Evolutionary conservation across 2,113 vertebrate genomes (phyloP).

Genomic region (Opisthocomus hoazin): DNA sequence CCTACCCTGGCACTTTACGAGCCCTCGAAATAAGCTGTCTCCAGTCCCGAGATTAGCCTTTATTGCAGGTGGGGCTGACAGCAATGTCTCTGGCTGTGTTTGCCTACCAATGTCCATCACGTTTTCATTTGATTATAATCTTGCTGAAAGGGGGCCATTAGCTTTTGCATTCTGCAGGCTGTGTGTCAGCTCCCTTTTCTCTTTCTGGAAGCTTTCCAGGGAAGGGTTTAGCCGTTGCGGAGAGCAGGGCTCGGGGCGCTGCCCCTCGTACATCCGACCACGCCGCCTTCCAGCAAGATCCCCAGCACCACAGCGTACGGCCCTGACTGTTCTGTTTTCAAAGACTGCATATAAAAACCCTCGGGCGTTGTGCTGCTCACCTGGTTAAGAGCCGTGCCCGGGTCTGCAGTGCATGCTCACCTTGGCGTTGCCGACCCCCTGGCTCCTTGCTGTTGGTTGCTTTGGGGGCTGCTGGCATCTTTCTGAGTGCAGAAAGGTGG

Average conservation of each 20-base stretch:
- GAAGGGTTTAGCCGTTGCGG: neutral
- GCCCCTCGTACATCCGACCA: neutral
- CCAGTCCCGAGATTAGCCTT: neutral
- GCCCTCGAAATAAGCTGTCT: neutral
- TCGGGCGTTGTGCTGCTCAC: fast-evolving
- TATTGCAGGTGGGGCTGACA: neutral
- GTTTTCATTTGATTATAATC: neutral
- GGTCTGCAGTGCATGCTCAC: fast-evolving
- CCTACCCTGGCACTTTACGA: neutral
- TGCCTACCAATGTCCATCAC: neutral
- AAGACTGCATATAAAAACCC: neutral
- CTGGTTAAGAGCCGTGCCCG: neutral
- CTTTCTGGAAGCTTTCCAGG: neutral
- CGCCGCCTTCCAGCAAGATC: neutral
- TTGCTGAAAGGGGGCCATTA: neutral
- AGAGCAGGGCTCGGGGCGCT: neutral
- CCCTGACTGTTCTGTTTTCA: neutral
- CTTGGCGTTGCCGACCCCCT: fast-evolving
- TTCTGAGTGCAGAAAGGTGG: neutral
- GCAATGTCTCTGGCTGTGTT: neutral
- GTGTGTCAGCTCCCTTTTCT: neutral
- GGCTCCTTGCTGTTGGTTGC: neutral
- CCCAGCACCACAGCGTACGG: fast-evolving
- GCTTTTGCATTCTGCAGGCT: neutral
- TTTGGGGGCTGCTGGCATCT: neutral